Evolutionary conservation across 2,113 vertebrate species (phyloP).

Genomic region (Oceanodroma tethys): DNA sequence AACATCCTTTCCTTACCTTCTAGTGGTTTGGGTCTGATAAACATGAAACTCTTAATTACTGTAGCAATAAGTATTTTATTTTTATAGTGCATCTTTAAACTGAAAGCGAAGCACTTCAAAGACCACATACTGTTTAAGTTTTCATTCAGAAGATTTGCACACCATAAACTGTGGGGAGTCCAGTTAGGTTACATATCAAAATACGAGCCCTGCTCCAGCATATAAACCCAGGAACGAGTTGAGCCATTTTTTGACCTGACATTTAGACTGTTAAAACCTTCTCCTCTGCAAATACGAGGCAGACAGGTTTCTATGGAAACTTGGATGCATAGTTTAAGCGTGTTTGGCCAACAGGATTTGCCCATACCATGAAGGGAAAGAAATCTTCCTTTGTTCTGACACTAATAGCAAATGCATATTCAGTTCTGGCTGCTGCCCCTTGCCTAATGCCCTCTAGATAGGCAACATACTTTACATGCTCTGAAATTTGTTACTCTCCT

Average conservation of each 20-base stretch:
- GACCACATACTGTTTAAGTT: neutral
- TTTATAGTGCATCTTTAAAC: neutral
- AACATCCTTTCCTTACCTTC: neutral
- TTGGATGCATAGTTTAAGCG: neutral
- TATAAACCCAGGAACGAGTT: neutral
- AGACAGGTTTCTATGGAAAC: conserved; percentile 51
- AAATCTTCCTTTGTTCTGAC: conserved; percentile 36
- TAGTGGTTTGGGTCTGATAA: neutral
- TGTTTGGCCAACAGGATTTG: conserved; percentile 14
- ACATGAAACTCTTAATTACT: neutral
- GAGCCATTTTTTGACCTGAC: neutral
- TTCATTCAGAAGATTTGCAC: neutral
- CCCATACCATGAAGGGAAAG: conserved; percentile 30
- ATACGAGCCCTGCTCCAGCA: neutral
- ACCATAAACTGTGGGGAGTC: neutral
- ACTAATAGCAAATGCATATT: neutral
- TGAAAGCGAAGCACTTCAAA: neutral
- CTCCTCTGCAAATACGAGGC: neutral
- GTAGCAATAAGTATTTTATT: neutral
- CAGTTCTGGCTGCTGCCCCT: neutral
- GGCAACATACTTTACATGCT: neutral
- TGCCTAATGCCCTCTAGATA: neutral
- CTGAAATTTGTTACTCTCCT: neutral
- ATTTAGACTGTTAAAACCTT: neutral
- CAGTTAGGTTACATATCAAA: neutral